Conservation (phyloP, 2,888 invertebrate genomes). For the Nowickia ferox region DNA sequence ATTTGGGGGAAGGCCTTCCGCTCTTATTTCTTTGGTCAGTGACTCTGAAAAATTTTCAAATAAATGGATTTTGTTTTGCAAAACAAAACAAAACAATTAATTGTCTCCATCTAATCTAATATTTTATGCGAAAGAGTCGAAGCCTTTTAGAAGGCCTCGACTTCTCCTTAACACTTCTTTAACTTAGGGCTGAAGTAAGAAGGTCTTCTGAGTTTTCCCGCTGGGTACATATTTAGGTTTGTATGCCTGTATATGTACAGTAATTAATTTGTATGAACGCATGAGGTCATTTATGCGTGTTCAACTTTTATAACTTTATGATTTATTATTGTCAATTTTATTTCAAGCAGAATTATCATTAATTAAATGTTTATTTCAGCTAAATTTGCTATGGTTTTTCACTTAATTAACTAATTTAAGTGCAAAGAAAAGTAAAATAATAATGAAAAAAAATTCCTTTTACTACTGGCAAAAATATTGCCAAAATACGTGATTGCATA, state of each 20-base stretch:
- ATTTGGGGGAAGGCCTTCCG: too few species aligned
- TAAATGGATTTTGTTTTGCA: too few species aligned
- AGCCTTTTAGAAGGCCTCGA: too few species aligned
- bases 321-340: slow-evolving; percentile 21
- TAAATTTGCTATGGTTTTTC: slow-evolving; percentile 38
- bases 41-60: too few species aligned
- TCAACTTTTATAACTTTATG: slow-evolving; percentile 49
- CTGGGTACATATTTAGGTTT: neutral
- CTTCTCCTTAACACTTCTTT: too few species aligned
- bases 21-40: too few species aligned
- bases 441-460: neutral
- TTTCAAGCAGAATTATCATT: slow-evolving; percentile 53
- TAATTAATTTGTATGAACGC: neutral
- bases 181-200: too few species aligned
- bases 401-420: slow-evolving; percentile 43
- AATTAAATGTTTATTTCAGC: slow-evolving; percentile 51
- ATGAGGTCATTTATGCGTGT: slow-evolving; percentile 40
- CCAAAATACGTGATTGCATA: neutral
- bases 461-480: neutral
- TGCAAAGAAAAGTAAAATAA: neutral
- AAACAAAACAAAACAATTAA: too few species aligned
- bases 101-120: too few species aligned
- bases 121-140: too few species aligned
- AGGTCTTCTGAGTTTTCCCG: too few species aligned
- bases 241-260: neutral